These are phyloP conservation scores for Conops quadrifasciatus DNA, from an alignment of 2,888 invertebrate genomes.

Conservation along the genomic window DNA sequence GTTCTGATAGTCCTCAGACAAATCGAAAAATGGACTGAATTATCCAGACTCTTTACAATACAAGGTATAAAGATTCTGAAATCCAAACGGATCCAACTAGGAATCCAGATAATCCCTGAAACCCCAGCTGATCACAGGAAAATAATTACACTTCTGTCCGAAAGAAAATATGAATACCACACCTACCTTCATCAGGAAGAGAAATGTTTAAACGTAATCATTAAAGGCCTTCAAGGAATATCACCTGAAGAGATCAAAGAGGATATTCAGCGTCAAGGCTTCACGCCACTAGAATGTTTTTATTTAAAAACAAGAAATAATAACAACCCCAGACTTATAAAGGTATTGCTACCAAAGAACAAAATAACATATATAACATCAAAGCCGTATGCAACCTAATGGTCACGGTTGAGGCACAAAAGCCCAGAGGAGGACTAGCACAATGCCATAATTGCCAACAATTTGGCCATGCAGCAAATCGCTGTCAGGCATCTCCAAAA, in stretches of 20 bases:
- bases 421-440: neutral
- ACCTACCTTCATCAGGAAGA: neutral
- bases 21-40: neutral
- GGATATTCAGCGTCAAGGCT: neutral
- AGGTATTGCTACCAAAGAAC: neutral
- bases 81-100: neutral
- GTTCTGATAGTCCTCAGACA: neutral
- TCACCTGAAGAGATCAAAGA: neutral
- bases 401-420: constrained; percentile 1
- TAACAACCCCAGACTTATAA: neutral
- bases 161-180: neutral
- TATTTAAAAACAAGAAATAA: constrained; percentile 1
- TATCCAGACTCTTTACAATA: neutral
- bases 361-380: neutral
- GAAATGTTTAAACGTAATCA: neutral
- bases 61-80: neutral
- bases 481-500: neutral
- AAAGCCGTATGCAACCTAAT: neutral
- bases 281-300: no score
- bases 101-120: neutral
- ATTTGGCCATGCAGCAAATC: constrained; percentile 1
- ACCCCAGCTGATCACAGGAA: neutral
- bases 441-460: constrained; percentile 8
- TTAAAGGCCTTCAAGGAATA: neutral
- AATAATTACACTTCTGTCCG: neutral